These are phyloP conservation scores for Anomalospiza imberbis DNA, from an alignment of 2,797 vertebrate species.

Conservation along the genomic window DNA sequence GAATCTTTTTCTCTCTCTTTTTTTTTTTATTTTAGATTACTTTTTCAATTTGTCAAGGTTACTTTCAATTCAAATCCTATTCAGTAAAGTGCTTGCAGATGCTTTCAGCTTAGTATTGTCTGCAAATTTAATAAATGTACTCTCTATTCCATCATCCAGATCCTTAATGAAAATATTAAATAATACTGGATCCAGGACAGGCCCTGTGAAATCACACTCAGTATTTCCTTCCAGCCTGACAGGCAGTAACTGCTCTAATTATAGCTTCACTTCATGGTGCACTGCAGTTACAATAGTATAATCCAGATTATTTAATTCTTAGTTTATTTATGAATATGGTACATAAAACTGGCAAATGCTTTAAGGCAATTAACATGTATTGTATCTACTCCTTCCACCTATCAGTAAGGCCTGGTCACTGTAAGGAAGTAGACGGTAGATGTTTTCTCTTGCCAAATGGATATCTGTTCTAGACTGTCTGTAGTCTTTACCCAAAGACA, in stretches of 20 bases:
- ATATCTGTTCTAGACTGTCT: neutral
- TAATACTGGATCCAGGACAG: slow-evolving; percentile 18
- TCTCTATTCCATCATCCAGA: slow-evolving; percentile 53
- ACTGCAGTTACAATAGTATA: neutral
- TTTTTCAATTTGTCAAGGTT: slow-evolving; percentile 50
- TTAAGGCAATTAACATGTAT: neutral
- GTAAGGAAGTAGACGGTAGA: neutral
- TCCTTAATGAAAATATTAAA: slow-evolving; percentile 59
- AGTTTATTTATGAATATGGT: neutral
- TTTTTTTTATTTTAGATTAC: neutral
- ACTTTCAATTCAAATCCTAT: slow-evolving; percentile 48
- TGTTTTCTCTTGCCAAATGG: neutral
- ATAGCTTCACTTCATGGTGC: neutral
- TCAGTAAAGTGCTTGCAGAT: slow-evolving; percentile 51
- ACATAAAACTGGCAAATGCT: neutral
- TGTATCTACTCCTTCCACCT: neutral
- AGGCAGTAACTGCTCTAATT: neutral
- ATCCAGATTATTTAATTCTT: neutral
- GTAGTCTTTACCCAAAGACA: neutral
- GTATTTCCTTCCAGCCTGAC: neutral
- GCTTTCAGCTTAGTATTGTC: slow-evolving; percentile 43
- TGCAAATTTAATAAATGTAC: slow-evolving; percentile 51
- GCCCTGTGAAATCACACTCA: neutral
- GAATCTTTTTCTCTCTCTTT: neutral
- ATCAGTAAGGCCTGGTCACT: neutral